Conservation (phyloP, 1,140 invertebrate species). For the Rhysida immarginata region DNA sequence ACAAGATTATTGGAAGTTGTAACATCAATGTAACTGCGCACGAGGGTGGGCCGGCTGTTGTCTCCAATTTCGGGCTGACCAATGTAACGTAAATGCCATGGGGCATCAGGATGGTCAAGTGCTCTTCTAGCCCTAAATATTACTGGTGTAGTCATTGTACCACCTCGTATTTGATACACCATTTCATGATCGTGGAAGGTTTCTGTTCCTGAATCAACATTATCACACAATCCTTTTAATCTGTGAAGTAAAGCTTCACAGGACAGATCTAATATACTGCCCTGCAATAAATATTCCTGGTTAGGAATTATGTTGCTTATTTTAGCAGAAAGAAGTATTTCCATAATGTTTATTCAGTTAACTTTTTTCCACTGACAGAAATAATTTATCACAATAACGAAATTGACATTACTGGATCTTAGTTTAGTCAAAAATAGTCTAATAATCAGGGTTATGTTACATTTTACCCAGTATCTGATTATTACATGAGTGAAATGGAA, state of each 20-base stretch:
- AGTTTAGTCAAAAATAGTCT: no score
- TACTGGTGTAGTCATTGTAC: constrained; percentile 15
- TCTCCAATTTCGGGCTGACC: constrained; percentile 77
- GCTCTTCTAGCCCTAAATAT: constrained; percentile 23
- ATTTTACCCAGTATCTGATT: no score
- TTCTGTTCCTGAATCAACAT: constrained; percentile 77
- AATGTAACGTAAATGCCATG: constrained; percentile 63
- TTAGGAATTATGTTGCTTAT: constrained; percentile 54
- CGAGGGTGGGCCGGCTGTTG: constrained; percentile 72
- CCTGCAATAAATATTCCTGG: constrained; percentile 79
- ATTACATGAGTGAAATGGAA: no score
- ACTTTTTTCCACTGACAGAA: no score
- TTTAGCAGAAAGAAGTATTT: no score
- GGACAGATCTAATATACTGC: constrained; percentile 76
- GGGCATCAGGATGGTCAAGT: constrained; percentile 25
- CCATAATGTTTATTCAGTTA: no score
- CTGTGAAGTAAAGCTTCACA: constrained; percentile 83
- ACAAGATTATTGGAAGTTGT: constrained; percentile 73
- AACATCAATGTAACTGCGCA: constrained; percentile 80
- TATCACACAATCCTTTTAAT: constrained; percentile 81
- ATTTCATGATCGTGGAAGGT: constrained; percentile 70
- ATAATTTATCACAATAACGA: no score
- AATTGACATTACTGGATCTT: no score
- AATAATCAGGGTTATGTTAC: no score
- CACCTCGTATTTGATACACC: constrained; percentile 31